phyloP scores from a whole-genome alignment of 2,888 invertebrate genomes.

The Drosophila eohydei region DNA sequence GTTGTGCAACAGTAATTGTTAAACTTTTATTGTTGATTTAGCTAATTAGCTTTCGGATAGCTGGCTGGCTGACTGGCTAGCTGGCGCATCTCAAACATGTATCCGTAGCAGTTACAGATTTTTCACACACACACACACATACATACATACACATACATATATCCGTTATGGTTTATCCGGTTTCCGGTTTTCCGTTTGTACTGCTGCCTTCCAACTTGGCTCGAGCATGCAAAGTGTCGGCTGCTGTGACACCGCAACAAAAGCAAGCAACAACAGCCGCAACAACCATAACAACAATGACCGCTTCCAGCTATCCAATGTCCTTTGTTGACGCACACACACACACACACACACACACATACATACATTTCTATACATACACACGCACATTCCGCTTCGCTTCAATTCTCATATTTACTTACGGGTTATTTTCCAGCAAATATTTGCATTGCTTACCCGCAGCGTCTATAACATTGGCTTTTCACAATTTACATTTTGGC shows the following conservation, averaged over 20 bases:
- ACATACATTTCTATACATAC: not conserved
- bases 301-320: constrained; percentile 35
- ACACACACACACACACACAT: constrained; percentile 10
- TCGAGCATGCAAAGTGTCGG: constrained; percentile 49
- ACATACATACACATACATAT: not conserved
- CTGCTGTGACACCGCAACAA: constrained; percentile 39
- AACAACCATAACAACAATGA: constrained; percentile 41
- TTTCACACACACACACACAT: not conserved
- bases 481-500: constrained; percentile 37
- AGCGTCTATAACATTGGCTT: constrained; percentile 51
- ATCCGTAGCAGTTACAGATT: constrained; percentile 43
- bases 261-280: constrained; percentile 16
- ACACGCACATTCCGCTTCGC: constrained; percentile 12
- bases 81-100: constrained; percentile 34
- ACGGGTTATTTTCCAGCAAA: constrained; percentile 65
- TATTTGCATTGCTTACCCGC: constrained; percentile 59
- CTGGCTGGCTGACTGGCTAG: constrained; percentile 5
- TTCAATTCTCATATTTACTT: constrained; percentile 67
- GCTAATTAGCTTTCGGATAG: constrained; percentile 53
- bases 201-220: constrained; percentile 2
- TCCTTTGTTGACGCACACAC: constrained; percentile 34
- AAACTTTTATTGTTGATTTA: constrained; percentile 63
- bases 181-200: constrained; percentile 30
- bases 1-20: constrained; percentile 37
- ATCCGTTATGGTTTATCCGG: constrained; percentile 53